Evolutionary conservation across 2,797 vertebrate species (phyloP).

Genomic region (Poliocrania exsul): DNA sequence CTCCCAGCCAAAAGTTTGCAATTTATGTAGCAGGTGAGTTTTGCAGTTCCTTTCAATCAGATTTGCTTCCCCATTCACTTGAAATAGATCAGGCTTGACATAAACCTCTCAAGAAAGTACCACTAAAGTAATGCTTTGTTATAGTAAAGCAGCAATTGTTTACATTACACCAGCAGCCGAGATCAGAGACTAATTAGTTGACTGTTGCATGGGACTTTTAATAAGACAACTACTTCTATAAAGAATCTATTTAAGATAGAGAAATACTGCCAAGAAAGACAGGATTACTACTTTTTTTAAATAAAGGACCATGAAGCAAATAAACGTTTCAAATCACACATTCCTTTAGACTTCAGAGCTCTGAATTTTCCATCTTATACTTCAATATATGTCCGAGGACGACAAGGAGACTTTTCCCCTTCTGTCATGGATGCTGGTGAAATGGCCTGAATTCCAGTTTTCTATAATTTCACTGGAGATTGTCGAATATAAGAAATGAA

Average conservation of each 20-base stretch:
- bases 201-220: background rate
- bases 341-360: background rate
- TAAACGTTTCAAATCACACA: background rate
- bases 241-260: background rate
- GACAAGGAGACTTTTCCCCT: background rate
- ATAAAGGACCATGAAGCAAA: background rate
- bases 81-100: background rate
- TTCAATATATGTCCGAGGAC: accelerated
- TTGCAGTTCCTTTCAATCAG: background rate
- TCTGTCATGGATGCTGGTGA: background rate
- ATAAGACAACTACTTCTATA: background rate
- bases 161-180: background rate
- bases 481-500: background rate
- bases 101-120: background rate
- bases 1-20: background rate
- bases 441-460: background rate
- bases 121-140: background rate
- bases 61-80: background rate
- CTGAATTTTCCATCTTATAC: background rate
- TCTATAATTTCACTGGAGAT: background rate
- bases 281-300: background rate
- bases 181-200: background rate
- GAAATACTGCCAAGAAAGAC: conserved; percentile 2
- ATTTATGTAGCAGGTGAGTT: background rate
- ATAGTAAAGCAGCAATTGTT: background rate